Conservation (phyloP, 2,797 vertebrate species). For the Pseudocheirus occidentalis region DNA sequence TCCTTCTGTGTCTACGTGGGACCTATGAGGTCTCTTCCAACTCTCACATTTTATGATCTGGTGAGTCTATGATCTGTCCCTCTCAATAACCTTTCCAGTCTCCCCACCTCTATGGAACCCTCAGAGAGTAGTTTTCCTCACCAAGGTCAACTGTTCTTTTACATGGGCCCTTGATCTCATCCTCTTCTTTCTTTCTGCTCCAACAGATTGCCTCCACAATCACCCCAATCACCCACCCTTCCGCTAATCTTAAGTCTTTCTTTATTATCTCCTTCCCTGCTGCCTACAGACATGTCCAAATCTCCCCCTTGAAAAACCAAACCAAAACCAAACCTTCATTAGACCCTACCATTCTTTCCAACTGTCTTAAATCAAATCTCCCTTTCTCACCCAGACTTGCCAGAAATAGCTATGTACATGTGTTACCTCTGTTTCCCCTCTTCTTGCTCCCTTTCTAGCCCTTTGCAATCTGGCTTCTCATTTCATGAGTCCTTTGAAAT, state of each 20-base stretch:
- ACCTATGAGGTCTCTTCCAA: no score
- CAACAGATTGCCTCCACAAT: no score
- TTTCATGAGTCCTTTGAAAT: not conserved
- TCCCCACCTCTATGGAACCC: no score
- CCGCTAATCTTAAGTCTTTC: not conserved
- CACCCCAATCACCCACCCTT: not conserved
- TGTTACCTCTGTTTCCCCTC: not conserved
- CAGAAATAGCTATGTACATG: not conserved
- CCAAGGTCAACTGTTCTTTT: no score
- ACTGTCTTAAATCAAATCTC: not conserved
- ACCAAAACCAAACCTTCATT: not conserved
- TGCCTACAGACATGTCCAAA: not conserved
- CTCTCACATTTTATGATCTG: no score
- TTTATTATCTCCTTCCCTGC: not conserved
- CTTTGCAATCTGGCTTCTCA: not conserved
- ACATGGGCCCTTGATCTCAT: no score
- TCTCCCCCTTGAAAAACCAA: not conserved
- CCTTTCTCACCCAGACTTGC: not conserved
- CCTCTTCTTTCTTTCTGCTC: no score
- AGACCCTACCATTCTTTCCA: not conserved
- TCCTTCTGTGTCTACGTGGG: no score
- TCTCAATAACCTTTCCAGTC: no score
- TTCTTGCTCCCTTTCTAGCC: not conserved
- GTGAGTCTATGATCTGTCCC: no score
- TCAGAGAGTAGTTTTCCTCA: no score